These are phyloP conservation scores for Lophius americanus DNA, from an alignment of 2,797 vertebrate genomes.

Conservation along the genomic window DNA sequence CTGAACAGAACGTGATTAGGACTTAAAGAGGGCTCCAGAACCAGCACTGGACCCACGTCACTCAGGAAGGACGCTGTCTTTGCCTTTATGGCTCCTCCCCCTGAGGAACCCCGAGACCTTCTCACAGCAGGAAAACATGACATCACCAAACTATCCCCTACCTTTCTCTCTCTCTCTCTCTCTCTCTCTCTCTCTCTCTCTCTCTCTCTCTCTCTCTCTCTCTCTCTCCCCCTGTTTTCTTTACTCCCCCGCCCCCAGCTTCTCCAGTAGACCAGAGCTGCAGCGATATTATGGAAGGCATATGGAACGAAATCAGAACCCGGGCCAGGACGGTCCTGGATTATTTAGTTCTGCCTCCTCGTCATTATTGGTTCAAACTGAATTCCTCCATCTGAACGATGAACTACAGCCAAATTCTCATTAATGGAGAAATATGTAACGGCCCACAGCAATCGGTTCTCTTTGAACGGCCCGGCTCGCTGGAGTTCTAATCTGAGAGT, in stretches of 20 bases:
- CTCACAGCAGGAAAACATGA: slow-evolving; percentile 76
- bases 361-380: slow-evolving; percentile 64
- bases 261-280: slow-evolving; percentile 24
- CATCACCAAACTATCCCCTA: slow-evolving; percentile 69
- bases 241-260: background rate
- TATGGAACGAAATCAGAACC: slow-evolving; percentile 80
- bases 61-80: slow-evolving; percentile 27
- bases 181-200: slow-evolving; percentile 3
- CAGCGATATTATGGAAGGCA: slow-evolving; percentile 85
- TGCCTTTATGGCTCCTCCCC: slow-evolving; percentile 49
- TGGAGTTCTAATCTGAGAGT: slow-evolving; percentile 48
- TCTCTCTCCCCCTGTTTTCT: background rate
- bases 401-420: slow-evolving; percentile 86
- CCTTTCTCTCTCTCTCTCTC: slow-evolving; percentile 20
- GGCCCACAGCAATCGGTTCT: slow-evolving; percentile 76
- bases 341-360: slow-evolving; percentile 81
- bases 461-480: slow-evolving; percentile 64
- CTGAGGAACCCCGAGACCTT: slow-evolving; percentile 56
- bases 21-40: slow-evolving; percentile 74
- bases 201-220: slow-evolving; percentile 14
- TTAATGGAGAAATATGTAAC: slow-evolving; percentile 85
- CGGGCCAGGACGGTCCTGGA: slow-evolving; percentile 84
- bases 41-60: slow-evolving; percentile 57
- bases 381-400: slow-evolving; percentile 77
- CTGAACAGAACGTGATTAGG: slow-evolving; percentile 59